A percentile compares a stretch with the other conserved stretches of the same genome.
These are phyloP conservation scores for Steinernema scapterisci DNA, from an alignment of 2,888 invertebrate species.

Conservation along the genomic window DNA sequence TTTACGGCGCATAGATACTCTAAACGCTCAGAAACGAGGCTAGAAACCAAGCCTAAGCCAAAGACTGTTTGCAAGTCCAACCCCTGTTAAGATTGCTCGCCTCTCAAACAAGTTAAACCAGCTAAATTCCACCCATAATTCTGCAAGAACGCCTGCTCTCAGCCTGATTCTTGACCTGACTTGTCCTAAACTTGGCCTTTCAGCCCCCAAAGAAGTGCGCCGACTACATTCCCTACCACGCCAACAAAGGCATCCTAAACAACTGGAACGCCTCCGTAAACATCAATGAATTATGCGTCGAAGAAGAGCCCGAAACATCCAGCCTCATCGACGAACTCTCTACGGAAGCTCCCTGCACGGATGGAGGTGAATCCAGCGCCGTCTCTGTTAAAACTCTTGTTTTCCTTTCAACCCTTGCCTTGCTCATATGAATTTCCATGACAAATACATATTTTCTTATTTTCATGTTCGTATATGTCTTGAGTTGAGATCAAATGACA, in stretches of 20 bases:
- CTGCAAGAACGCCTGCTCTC: no score
- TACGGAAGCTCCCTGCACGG: neutral
- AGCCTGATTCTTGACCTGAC: no score
- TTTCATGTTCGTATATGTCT: no score
- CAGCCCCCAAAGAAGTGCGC: neutral
- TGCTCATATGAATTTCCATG: neutral
- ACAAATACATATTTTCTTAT: no score
- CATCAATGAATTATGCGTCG: neutral
- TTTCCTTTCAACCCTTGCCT: neutral
- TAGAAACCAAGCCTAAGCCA: no score
- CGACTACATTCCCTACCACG: conserved; percentile 9
- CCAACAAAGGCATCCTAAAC: neutral
- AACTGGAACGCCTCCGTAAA: neutral
- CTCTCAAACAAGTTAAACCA: no score
- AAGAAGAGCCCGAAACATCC: neutral
- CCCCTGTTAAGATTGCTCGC: no score
- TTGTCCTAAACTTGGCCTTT: neutral
- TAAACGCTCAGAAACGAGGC: no score
- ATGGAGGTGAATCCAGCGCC: neutral
- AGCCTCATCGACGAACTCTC: neutral
- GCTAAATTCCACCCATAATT: no score
- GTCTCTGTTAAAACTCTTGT: neutral
- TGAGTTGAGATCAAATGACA: no score
- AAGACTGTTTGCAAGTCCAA: no score
- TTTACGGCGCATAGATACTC: no score